Evolutionary conservation across 2,888 invertebrate species (phyloP), one percentile per base, ranked within the genome.

Genomic region (Ichneumoninae sp.): DNA sequence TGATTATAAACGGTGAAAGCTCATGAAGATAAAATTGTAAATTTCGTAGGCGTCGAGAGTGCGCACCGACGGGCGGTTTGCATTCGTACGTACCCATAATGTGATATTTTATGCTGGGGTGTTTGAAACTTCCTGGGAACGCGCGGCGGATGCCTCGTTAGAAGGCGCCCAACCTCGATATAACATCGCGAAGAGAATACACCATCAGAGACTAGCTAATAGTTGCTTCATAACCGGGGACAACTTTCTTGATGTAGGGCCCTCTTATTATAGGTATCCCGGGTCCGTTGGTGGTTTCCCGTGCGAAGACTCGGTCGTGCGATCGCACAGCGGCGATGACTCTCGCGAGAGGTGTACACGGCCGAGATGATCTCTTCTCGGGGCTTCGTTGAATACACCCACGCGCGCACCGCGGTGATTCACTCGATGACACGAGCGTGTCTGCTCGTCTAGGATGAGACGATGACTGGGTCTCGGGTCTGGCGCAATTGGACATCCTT

Each of bases 201-300:
- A 81, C 90, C 90, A 91, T 92, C 91, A 88, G 87, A 66, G 87
- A 66, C 88, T 83, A 86, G 91, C 91, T 92, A 92, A 92, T 92
- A 92, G 91, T 89, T 88, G 90, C 90, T 90, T 89, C 88, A 88
- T 88, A 85, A 89, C 87, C 89, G 89, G 87, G 89, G 90, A 92
- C 91, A 91, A 91, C 88, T 88, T 87, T 85, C 66, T 76, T 83
- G 83, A 85, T 82, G 83, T 83, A 75, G 78, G 81, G 60, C 81
- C 81, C 70, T 73, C 82, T 76, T 80, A 80, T 76, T 80, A 80
- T 69, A 84, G 76, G 69, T 85, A 85, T 81, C 78, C 65, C 79
- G 81, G 66, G 75, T 71, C 75, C 44, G 60, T 26, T 36, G 66
- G 44, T 36, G 66, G 44, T 47, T 63, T 57, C 66, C 40, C 81